These are phyloP conservation scores for Podarcis muralis DNA, from an alignment of 2,113 vertebrate genomes.

Conservation along the genomic window DNA sequence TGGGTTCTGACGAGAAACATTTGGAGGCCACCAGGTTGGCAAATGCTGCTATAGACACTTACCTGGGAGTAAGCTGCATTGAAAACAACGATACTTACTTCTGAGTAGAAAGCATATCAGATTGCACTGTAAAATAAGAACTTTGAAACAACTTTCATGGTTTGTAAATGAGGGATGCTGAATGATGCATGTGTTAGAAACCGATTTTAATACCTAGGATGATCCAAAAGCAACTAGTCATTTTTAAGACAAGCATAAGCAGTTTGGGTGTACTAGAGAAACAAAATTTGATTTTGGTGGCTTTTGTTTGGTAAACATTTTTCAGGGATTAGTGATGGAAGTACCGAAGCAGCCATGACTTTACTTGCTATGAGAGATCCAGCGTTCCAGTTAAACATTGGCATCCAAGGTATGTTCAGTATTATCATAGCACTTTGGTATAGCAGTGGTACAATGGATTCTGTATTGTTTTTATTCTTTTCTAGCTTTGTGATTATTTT, in stretches of 20 bases:
- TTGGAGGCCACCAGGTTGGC: too few relatives aligned
- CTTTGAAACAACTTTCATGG: neutral
- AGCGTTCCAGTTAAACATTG: slow-evolving; percentile 70
- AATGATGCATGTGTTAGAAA: neutral
- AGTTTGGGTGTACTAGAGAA: neutral
- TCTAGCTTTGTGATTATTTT: too few relatives aligned
- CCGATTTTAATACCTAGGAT: neutral
- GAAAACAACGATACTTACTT: neutral
- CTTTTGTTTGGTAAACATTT: slow-evolving; percentile 37
- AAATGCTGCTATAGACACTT: neutral
- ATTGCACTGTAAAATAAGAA: neutral
- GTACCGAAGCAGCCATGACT: slow-evolving; percentile 90
- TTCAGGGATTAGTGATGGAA: slow-evolving; percentile 81
- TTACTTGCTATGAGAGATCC: slow-evolving; percentile 88
- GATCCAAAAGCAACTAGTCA: fast-evolving
- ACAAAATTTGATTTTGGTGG: neutral
- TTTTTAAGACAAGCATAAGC: neutral
- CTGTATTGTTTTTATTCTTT: too few relatives aligned
- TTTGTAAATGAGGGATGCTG: neutral
- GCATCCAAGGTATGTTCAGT: slow-evolving; percentile 66
- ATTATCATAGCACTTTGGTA: neutral
- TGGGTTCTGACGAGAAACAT: too few relatives aligned
- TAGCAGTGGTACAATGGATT: too few relatives aligned
- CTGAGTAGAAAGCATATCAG: neutral
- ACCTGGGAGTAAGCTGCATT: neutral